Conservation (phyloP, 2,113 vertebrate genomes). For the Dasyprocta punctata region DNA sequence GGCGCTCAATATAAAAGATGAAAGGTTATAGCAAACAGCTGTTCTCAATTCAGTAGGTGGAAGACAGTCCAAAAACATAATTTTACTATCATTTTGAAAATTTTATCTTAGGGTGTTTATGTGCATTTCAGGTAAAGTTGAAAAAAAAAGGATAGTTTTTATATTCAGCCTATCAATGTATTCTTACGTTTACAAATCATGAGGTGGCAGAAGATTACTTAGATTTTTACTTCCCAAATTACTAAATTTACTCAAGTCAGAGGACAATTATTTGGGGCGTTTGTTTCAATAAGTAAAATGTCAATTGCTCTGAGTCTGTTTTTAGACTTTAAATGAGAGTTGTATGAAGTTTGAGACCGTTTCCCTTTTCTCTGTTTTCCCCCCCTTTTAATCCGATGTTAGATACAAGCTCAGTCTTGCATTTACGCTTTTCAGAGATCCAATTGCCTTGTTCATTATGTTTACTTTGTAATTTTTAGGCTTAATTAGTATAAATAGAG, state of each 20-base stretch:
- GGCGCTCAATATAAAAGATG: not conserved
- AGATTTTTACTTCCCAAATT: not conserved
- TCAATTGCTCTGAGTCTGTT: not conserved
- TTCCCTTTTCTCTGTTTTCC: not conserved
- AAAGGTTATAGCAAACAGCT: not conserved
- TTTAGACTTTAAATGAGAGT: constrained; percentile 9
- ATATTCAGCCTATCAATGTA: not conserved
- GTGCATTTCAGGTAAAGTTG: constrained; percentile 18
- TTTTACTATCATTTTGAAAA: constrained; percentile 35
- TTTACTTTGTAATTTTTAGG: constrained; percentile 16
- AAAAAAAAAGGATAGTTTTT: not conserved
- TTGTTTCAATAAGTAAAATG: constrained; percentile 11
- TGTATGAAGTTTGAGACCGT: constrained; percentile 14
- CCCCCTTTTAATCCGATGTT: not conserved
- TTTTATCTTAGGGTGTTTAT: not conserved
- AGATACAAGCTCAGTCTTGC: not conserved
- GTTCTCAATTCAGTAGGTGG: not conserved
- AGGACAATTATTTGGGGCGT: not conserved
- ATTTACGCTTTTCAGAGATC: constrained; percentile 47
- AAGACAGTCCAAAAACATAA: not conserved
- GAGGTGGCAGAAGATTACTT: not conserved
- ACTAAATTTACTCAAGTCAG: constrained; percentile 12
- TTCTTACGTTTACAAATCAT: constrained; percentile 23
- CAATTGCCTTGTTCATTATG: not conserved
- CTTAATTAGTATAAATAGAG: constrained; percentile 43